Base-by-base conservation (phyloP, 2,113 vertebrate genomes). In the Willisornis vidua region DNA sequence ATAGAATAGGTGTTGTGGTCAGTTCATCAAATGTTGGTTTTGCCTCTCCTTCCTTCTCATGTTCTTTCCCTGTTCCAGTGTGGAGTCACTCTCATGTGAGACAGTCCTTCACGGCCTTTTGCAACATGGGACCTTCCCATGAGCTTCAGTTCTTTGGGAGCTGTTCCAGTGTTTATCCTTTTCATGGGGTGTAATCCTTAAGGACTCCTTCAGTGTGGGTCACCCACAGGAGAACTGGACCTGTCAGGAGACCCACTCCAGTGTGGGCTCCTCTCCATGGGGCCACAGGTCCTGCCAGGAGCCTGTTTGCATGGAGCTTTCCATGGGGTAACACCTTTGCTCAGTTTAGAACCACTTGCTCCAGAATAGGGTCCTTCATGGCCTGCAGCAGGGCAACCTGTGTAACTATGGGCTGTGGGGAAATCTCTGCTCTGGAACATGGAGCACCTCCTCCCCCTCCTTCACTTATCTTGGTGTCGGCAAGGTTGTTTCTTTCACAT, bases 281-380 rank as follows among this genome's bases (percentile, higher is more conserved):
- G 10, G 16, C 28, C 24, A 54, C 17, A 48, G 26, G 13, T 55
- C 39, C 62, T 61, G 8, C 24, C 62, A 90, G 72, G 31, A 77
- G 5, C 17, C 24, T 45, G 16, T 15, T 78, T 14, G 10, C 7
- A 2, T 67, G 48, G 35, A 12, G 4, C 2, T 57, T 78, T 62
- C 43, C 31, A 16, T 33, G 22, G 14, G 10, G 8, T 28, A 62
- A 31, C 7, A 19, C 9, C 7, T 43, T 68, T 14, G 25, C 48
- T 63, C 43, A 63, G 54, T 19, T 29, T 13, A 24, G 37, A 58
- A 5, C 11, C 67, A 52, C 37, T 14, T 74, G 26, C 23, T 76
- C 19, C 35, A 33, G 4, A 0, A 0, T 33, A 18, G 35, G 31
- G 6, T 71, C 10, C 7, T 46, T 23, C 10, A 17, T 10, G 20